Conservation (phyloP, 2,888 invertebrate species). For the Hemaris fuciformis region DNA sequence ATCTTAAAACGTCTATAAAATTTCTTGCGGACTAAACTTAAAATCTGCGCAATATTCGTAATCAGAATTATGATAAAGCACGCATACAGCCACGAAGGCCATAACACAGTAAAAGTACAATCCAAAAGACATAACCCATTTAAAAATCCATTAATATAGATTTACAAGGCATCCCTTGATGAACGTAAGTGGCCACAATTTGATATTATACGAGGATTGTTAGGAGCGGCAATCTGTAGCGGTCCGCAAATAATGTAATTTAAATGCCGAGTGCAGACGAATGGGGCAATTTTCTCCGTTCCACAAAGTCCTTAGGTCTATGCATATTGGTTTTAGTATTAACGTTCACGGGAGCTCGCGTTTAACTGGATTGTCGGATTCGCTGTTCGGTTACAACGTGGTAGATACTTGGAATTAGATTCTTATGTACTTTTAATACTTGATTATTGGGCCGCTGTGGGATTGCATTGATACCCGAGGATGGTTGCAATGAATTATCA, state of each 20-base stretch:
- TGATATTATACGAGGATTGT: constrained; percentile 11
- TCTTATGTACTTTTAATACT: too few relatives aligned
- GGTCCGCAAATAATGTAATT: constrained; percentile 63
- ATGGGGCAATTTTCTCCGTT: constrained; percentile 58
- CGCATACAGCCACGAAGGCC: too few relatives aligned
- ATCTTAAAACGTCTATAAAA: too few relatives aligned
- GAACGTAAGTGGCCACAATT: constrained; percentile 2
- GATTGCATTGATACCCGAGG: too few relatives aligned
- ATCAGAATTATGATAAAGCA: too few relatives aligned
- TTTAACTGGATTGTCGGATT: constrained; percentile 6
- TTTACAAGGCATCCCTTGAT: not conserved
- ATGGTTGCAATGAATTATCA: too few relatives aligned
- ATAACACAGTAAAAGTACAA: not conserved
- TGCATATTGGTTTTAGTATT: constrained; percentile 16
- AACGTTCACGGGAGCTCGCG: not conserved
- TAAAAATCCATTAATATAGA: not conserved
- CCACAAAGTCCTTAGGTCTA: constrained; percentile 46
- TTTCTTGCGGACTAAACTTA: too few relatives aligned
- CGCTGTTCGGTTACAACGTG: not conserved
- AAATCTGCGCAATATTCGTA: too few relatives aligned
- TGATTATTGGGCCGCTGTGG: too few relatives aligned
- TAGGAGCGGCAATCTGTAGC: constrained; percentile 47
- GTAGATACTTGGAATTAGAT: not conserved
- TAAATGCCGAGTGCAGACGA: constrained; percentile 56
- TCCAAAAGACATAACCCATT: not conserved